Evolutionary conservation across 2,888 invertebrate species (phyloP), one percentile per base, ranked within the genome.

Genomic region (Standfussiana lucernea): DNA sequence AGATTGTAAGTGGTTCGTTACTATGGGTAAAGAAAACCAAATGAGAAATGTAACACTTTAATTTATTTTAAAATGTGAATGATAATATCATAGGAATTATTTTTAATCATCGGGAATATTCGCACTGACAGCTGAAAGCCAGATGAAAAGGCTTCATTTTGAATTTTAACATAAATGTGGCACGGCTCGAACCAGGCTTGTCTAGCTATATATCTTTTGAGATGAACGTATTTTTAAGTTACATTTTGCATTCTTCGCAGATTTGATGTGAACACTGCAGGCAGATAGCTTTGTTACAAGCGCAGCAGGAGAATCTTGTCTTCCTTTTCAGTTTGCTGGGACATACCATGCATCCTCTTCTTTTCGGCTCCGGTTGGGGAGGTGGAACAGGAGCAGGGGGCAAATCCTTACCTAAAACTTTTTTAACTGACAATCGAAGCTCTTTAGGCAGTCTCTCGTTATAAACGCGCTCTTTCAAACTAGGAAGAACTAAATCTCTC

Each of bases 251-350:
- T 32, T 76, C 47, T 62, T 76, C 21, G 40, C 75, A 75, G 28
- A 62, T 75, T 21, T 61, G 32, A 50, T 61, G 32, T 62, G 76
- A 61, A 50, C 75, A 75, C 61, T 75, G 37, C 76, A 76, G 21
- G 40, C 61, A 75, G n/a, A 75, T 32, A 47, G 40, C 40, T 47
- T 32, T 75, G 28, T 75, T 32, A 62, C 61, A 75, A 24, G n/a
- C 32, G 21, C 40, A 75, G 15, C 47, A 75, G 10, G 50, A 15
- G 21, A 50, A 76, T 77, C 42, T 42, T 50, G 75, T 77, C 62
- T 40, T 28, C 18, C 77, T 50, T 35, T 24, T 42, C 37, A 75
- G 42, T 75, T 24, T 35, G 42, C 37, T 61, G 3, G 59, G 47
- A 28, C 62, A 75, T 61, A 47, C 61, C 8, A 32, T 75, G 18